Evolutionary conservation across 2,797 vertebrate species (phyloP), one percentile per base, ranked within the genome.

Genomic region (Prunella strophiata): DNA sequence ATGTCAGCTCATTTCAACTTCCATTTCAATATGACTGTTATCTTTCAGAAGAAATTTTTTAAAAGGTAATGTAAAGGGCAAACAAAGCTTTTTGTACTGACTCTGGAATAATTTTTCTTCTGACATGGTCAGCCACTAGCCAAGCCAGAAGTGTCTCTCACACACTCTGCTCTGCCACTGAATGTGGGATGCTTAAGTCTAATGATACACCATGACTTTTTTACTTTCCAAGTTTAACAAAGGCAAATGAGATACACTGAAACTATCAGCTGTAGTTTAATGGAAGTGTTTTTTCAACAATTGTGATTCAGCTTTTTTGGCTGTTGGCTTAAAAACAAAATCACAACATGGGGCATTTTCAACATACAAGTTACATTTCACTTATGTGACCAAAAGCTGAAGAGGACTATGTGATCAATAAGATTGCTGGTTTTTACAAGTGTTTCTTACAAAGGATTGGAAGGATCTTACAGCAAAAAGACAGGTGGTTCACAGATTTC

Each of bases 31-130:
- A 30, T 52, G 11, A 77, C 72, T 42, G 14, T 36, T 59, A 83
- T 67, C 65, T 50, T 68, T 83, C 42, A 74, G 6, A 82, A 57
- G 3, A 71, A 67, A 85, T 17, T 12, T 59, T 57, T 54, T 16
- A 59, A 59, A 88, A 91, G 50, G 72, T 54, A 95, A 83, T 0
- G 2, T 21, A 91, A 75, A 87, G 58, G 71, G 40, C 61, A 94
- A 89, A 86, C 16, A 80, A 85, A 87, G 54, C 42, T 85, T 85
- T 92, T 67, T 57, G 19, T 23, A 74, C 26, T 29, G 15, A 83
- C 16, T 70, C 51, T 67, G 81, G 30, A 88, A 43, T n/a, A 77
- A 57, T 59, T 89, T 79, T 91, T 67, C 30, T 83, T 85, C 68
- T 83, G 52, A 61, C 54, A 30, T 40, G n/a, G n/a, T 47, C 16